Evolutionary conservation across 2,797 vertebrate genomes (phyloP).

Genomic region (Trematomus bernacchii): DNA sequence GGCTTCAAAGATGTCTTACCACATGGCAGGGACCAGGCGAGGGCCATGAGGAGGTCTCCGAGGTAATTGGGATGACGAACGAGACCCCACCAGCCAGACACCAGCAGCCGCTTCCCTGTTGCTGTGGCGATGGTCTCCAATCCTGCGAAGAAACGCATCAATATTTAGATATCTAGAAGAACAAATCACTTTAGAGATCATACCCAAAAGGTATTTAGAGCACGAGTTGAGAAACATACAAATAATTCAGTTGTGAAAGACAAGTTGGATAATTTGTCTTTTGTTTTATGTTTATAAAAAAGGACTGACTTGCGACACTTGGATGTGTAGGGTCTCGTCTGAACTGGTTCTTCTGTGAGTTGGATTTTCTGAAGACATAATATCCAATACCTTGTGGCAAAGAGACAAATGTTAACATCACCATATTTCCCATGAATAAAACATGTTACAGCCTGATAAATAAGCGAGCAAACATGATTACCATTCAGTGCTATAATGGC

Average conservation of each 20-base stretch:
- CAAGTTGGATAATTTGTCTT: background rate
- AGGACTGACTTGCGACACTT: constrained; percentile 86
- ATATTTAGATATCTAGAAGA: constrained; percentile 12
- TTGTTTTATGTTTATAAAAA: background rate
- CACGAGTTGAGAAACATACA: background rate
- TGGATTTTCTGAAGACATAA: constrained; percentile 91
- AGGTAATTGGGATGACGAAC: constrained; percentile 95
- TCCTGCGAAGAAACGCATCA: constrained; percentile 69
- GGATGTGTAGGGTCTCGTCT: constrained; percentile 89
- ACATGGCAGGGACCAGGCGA: constrained; percentile 93
- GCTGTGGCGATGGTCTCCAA: constrained; percentile 92
- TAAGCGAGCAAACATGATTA: constrained; percentile 52
- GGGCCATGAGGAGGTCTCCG: constrained; percentile 92
- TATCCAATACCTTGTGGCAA: constrained; percentile 87
- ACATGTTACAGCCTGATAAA: background rate
- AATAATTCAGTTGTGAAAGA: background rate
- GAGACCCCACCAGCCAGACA: constrained; percentile 95
- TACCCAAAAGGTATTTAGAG: constrained; percentile 7
- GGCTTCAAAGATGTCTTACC: constrained; percentile 83
- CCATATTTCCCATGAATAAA: background rate
- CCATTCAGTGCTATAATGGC: constrained; percentile 88
- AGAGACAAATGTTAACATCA: constrained; percentile 5
- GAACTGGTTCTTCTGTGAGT: constrained; percentile 94
- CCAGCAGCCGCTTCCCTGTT: constrained; percentile 89
- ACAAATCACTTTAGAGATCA: constrained; percentile 19